phyloP scores from a whole-genome alignment of 2,888 invertebrate species.

The Caenorhabditis sp. region DNA sequence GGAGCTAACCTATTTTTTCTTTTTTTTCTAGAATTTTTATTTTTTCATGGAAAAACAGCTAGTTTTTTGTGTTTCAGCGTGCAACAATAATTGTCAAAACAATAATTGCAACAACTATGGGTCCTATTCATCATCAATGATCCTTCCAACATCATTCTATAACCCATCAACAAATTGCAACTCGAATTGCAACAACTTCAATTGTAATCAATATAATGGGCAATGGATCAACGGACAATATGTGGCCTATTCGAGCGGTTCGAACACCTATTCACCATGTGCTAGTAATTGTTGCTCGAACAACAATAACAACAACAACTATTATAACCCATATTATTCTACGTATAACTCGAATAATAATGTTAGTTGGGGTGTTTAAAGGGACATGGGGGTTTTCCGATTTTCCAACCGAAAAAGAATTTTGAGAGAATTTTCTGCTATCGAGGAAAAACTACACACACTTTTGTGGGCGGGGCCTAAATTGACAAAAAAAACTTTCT shows the following conservation, averaged over 20 bases:
- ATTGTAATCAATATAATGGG: constrained; percentile 53
- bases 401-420: too few species aligned
- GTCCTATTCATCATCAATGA: constrained; percentile 10
- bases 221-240: constrained; percentile 51
- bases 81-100: constrained; percentile 20
- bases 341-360: background rate
- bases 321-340: constrained; percentile 7
- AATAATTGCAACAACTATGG: constrained; percentile 31
- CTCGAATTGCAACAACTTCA: constrained; percentile 45
- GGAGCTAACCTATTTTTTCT: too few species aligned
- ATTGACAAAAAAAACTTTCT: too few species aligned
- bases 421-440: too few species aligned
- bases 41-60: too few species aligned
- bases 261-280: constrained; percentile 50
- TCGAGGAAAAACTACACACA: too few species aligned
- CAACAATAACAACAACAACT: constrained; percentile 17
- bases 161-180: constrained; percentile 50
- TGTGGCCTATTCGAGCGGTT: constrained; percentile 48
- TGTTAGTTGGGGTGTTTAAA: background rate
- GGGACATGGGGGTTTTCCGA: too few species aligned
- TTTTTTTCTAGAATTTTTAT: too few species aligned
- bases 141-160: constrained; percentile 49
- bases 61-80: background rate
- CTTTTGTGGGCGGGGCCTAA: too few species aligned
- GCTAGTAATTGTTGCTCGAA: constrained; percentile 50